phyloP scores from a whole-genome alignment of 2,797 vertebrate genomes.

The Galaxias olidus region DNA sequence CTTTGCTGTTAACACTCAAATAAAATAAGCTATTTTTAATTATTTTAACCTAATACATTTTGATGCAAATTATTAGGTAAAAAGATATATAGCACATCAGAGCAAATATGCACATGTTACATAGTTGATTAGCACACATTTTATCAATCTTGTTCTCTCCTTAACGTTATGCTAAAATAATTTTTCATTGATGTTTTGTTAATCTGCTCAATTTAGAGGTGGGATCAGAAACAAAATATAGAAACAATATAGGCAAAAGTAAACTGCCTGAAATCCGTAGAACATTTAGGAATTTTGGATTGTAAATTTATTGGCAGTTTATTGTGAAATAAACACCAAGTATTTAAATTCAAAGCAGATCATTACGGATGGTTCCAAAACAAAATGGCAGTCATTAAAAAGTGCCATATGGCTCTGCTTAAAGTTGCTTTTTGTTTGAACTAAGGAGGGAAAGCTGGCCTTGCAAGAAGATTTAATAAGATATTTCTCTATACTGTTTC shows the following conservation, averaged over 20 bases:
- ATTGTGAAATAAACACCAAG: constrained; percentile 67
- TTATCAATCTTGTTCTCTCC: too few species aligned
- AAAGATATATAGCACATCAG: too few species aligned
- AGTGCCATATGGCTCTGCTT: constrained; percentile 76
- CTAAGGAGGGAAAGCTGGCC: constrained; percentile 61
- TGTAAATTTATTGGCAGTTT: constrained; percentile 67
- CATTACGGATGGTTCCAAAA: constrained; percentile 73
- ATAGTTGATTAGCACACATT: too few species aligned
- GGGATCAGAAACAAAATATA: too few species aligned
- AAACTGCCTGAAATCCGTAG: constrained; percentile 57
- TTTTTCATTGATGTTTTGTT: constrained; percentile 57
- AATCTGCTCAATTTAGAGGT: too few species aligned
- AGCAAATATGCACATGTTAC: too few species aligned
- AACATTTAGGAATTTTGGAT: constrained; percentile 60
- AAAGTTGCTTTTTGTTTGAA: constrained; percentile 70
- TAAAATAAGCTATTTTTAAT: too few species aligned
- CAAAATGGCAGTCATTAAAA: constrained; percentile 78
- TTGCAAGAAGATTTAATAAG: constrained; percentile 59
- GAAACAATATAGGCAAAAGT: constrained; percentile 42
- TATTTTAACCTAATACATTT: too few species aligned
- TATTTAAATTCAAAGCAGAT: constrained; percentile 73
- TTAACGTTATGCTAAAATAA: constrained; percentile 18
- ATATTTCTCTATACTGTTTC: constrained; percentile 40
- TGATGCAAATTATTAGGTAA: too few species aligned
- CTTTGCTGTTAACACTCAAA: too few species aligned